phyloP scores from a whole-genome alignment of 2,888 invertebrate genomes.

The Drosophila parthenogenetica region DNA sequence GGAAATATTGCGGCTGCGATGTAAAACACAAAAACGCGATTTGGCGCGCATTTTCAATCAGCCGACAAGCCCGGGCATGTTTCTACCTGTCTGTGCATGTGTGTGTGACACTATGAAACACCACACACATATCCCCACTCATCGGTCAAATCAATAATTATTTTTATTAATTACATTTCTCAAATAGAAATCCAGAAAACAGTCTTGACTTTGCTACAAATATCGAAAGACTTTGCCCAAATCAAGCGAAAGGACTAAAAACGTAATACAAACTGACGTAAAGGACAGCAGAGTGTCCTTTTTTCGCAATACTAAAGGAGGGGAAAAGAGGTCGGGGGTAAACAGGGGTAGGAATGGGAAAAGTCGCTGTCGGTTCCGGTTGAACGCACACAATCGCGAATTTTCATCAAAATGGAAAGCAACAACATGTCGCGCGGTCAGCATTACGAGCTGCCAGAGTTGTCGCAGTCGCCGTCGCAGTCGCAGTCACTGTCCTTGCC shows the following conservation, averaged over 20 bases:
- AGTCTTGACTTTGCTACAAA: constrained; percentile 6
- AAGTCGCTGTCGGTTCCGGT: constrained; percentile 61
- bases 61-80: not conserved
- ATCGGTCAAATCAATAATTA: constrained; percentile 9
- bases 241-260: constrained; percentile 36
- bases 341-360: constrained; percentile 1
- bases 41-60: constrained; percentile 71
- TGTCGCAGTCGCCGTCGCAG: not conserved
- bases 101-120: not conserved
- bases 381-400: constrained; percentile 79
- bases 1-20: constrained; percentile 61
- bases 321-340: not conserved
- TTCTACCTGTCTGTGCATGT: constrained; percentile 1
- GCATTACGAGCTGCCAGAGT: constrained; percentile 35
- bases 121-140: not conserved
- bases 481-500: constrained; percentile 3
- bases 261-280: constrained; percentile 49
- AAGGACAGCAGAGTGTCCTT: constrained; percentile 25
- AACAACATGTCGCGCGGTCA: constrained; percentile 58
- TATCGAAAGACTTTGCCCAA: constrained; percentile 1
- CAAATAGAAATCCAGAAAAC: constrained; percentile 2
- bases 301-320: constrained; percentile 7
- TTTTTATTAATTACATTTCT: constrained; percentile 15
- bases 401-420: constrained; percentile 77
- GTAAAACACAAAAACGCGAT: constrained; percentile 73